phyloP scores from a whole-genome alignment of 2,113 vertebrate genomes.

The Vireo altiloquus region DNA sequence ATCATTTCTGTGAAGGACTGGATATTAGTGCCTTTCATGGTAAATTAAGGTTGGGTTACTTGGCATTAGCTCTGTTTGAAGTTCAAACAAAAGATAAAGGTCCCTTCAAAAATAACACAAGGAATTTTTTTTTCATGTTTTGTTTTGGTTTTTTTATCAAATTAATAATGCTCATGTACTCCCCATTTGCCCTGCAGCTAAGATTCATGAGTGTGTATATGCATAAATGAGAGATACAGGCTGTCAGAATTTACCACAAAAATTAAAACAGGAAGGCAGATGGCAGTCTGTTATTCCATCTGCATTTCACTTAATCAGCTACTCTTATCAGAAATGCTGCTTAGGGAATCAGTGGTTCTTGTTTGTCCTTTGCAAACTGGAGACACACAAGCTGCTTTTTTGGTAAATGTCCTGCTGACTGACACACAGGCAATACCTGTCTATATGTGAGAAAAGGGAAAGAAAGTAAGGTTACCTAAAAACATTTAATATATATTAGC shows the following conservation, averaged over 20 bases:
- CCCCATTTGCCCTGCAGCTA: neutral
- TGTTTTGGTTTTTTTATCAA: constrained; percentile 41
- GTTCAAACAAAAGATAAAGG: constrained; percentile 42
- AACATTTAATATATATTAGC: neutral
- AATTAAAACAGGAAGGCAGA: constrained; percentile 51
- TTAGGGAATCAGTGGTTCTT: neutral
- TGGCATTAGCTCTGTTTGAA: constrained; percentile 34
- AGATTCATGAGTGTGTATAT: neutral
- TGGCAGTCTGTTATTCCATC: constrained; percentile 41
- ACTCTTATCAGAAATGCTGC: constrained; percentile 31
- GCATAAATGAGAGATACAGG: constrained; percentile 15
- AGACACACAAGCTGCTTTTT: neutral
- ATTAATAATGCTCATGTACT: constrained; percentile 38
- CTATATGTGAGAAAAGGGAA: neutral
- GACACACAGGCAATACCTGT: neutral
- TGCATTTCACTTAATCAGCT: constrained; percentile 31
- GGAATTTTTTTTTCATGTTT: constrained; percentile 23
- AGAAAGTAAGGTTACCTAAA: neutral
- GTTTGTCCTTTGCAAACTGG: neutral
- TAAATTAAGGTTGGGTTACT: constrained; percentile 43
- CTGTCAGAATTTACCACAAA: constrained; percentile 1
- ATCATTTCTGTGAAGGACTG: constrained; percentile 5
- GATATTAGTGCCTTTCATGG: constrained; percentile 10
- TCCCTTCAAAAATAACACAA: constrained; percentile 25
- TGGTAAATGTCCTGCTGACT: neutral